Evolutionary conservation across 1,140 invertebrate genomes (phyloP).

Genomic region (Sesamia nonagrioides): DNA sequence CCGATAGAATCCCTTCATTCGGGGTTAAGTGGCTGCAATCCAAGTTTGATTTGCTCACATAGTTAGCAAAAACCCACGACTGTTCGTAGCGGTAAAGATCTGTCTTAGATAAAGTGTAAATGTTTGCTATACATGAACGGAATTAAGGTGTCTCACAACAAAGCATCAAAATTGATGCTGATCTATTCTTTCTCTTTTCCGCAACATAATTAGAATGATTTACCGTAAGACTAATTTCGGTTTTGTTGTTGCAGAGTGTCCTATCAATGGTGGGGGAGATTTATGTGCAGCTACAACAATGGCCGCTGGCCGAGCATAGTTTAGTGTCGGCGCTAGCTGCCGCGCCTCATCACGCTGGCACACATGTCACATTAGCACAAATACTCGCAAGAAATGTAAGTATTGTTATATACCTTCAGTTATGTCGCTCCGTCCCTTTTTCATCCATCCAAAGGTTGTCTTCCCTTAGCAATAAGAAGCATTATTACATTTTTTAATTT

Average conservation of each 20-base stretch:
- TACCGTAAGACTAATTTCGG: conserved; percentile 31
- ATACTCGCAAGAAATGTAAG: conserved; percentile 96
- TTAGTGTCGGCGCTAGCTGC: conserved; percentile 93
- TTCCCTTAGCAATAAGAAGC: too few relatives aligned
- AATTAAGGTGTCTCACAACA: neutral
- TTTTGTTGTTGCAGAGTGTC: conserved; percentile 89
- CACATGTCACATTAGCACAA: conserved; percentile 97
- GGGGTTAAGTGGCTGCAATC: conserved; percentile 28
- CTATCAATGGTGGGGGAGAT: conserved; percentile 96
- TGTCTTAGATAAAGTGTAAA: neutral
- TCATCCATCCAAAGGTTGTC: too few relatives aligned
- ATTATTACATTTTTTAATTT: too few relatives aligned
- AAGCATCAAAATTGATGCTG: neutral
- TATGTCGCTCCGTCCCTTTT: too few relatives aligned
- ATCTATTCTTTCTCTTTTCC: neutral
- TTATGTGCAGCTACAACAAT: conserved; percentile 93
- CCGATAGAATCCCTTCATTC: conserved; percentile 1
- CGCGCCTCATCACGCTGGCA: conserved; percentile 95
- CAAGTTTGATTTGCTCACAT: neutral
- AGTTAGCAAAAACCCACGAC: neutral
- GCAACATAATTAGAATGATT: conserved; percentile 12
- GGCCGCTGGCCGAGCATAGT: conserved; percentile 94
- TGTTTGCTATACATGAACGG: neutral
- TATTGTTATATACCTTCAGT: conserved; percentile 23
- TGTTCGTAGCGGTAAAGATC: too few relatives aligned